Conservation (phyloP, 1,140 invertebrate genomes). For the Pemphigus obesinymphae region DNA sequence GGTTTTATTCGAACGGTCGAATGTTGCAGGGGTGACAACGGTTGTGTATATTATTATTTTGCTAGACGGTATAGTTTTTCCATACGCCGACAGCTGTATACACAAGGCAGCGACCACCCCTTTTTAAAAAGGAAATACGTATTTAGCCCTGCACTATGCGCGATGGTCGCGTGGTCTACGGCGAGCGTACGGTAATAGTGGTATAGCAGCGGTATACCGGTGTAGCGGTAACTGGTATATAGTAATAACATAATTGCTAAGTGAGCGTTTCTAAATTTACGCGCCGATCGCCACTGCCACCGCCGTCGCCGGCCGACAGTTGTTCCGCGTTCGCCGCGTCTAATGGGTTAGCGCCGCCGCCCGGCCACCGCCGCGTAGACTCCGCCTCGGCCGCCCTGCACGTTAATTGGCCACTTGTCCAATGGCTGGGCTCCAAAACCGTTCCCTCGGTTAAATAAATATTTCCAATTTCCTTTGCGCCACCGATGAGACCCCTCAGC, state of each 20-base stretch:
- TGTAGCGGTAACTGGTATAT: background rate
- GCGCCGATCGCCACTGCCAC: background rate
- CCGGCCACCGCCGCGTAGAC: conserved; percentile 5
- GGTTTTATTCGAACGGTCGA: no score
- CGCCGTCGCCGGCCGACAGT: background rate
- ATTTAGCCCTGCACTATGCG: no score
- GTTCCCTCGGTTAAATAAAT: conserved; percentile 8
- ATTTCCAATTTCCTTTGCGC: conserved; percentile 1
- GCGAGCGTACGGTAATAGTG: background rate
- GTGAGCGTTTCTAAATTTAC: conserved; percentile 20
- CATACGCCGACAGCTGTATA: background rate
- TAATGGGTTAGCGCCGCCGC: conserved; percentile 21
- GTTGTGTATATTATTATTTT: no score
- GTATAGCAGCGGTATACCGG: background rate
- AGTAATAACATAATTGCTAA: background rate
- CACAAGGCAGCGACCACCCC: background rate
- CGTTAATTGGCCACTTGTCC: conserved; percentile 41
- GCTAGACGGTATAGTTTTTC: no score
- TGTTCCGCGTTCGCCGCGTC: background rate
- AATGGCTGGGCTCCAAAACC: conserved; percentile 37
- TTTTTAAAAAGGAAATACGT: background rate
- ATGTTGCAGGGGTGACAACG: no score
- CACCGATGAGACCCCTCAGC: no score
- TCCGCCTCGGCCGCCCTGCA: conserved; percentile 22
- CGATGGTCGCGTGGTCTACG: background rate